A percentile compares a stretch with the other conserved stretches of the same genome.
These are phyloP conservation scores for Auanema freiburgensis DNA, from an alignment of 2,888 invertebrate species.

Conservation along the genomic window DNA sequence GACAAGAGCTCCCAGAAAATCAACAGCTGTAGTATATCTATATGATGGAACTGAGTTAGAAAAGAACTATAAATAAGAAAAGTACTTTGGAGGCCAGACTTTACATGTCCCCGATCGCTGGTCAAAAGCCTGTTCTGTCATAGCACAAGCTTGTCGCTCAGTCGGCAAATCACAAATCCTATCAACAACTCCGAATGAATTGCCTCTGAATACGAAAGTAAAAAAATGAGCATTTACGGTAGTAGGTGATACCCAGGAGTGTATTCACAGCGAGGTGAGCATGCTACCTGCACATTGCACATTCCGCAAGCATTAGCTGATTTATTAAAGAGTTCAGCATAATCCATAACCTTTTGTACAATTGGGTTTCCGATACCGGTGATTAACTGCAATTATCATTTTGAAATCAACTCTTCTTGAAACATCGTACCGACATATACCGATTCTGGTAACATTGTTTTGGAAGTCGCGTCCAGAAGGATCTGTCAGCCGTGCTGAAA, in stretches of 20 bases:
- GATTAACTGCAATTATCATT: slow-evolving; percentile 38
- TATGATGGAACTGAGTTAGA: slow-evolving; percentile 2
- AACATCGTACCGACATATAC: slow-evolving; percentile 51
- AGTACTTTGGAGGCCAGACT: slow-evolving; percentile 56
- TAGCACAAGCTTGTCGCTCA: slow-evolving; percentile 57
- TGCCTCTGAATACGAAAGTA: slow-evolving; percentile 41
- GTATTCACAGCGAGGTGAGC: slow-evolving; percentile 43
- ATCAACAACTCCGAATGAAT: slow-evolving; percentile 56
- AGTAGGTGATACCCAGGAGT: slow-evolving; percentile 28
- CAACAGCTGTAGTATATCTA: slow-evolving; percentile 43
- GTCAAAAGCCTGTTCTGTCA: slow-evolving; percentile 56
- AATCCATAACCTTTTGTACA: slow-evolving; percentile 58
- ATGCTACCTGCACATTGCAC: slow-evolving; percentile 59
- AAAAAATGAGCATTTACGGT: background rate
- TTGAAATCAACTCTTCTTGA: background rate
- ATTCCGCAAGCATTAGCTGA: slow-evolving; percentile 57
- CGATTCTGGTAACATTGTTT: slow-evolving; percentile 55
- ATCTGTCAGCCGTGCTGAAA: slow-evolving; percentile 54
- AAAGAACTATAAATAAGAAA: background rate
- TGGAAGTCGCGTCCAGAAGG: slow-evolving; percentile 53
- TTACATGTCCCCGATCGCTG: slow-evolving; percentile 43
- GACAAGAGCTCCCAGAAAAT: slow-evolving; percentile 53
- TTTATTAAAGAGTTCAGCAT: slow-evolving; percentile 58
- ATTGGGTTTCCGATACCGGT: slow-evolving; percentile 57
- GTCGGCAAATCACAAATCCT: slow-evolving; percentile 58